Base-by-base conservation (phyloP, 2,888 invertebrate species). In the Myopa testacea region DNA sequence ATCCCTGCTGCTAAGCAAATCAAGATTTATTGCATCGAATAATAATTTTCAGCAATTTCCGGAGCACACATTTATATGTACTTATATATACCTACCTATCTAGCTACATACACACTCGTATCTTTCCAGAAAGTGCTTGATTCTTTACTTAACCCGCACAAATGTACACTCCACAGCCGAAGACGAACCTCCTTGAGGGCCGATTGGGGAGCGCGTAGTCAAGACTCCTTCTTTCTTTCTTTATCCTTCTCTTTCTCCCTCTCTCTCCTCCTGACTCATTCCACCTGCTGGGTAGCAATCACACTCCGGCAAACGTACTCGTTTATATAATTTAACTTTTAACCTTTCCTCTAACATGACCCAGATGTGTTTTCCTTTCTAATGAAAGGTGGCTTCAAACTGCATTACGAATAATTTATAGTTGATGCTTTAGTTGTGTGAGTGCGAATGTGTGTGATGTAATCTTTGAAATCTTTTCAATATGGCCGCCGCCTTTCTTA, bases 371-470 rank as follows among this genome's bases (percentile, higher is more conserved):
- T 78, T 70, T 78, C 70, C 38, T 78, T 75, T 45, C 74, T 63
- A 70, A 52, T 58, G 58, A 68, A 69, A 74, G 62, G 34, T 12
- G 75, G 52, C 69, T 75, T 52, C 70, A 26, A 70, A 78, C 70
- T 78, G 74, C 70, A 78, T 74, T 78, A 70, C 69, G 45, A 67
- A 73, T 77, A 74, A 67, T 70, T 78, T 70, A 69, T 78, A 70
- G 70, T 75, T 63, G 75, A 74, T 78, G 38, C 65, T 62, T n/a
- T 62, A 55, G 52, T 76, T 52, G 62, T 69, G 60, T 62, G 69
- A 26, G 38, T 60, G 34, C 70, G 77, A n/a, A n/a, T 68, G 45
- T 58, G 52, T 52, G 19, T 58, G 40, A 52, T 40, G 68, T 6
- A 26, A 55, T 73, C 40, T 73, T 45, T 65, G 55, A 76, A 73